These are phyloP conservation scores for Sebastes itinus DNA, from an alignment of 2,797 vertebrate species.

Conservation along the genomic window DNA sequence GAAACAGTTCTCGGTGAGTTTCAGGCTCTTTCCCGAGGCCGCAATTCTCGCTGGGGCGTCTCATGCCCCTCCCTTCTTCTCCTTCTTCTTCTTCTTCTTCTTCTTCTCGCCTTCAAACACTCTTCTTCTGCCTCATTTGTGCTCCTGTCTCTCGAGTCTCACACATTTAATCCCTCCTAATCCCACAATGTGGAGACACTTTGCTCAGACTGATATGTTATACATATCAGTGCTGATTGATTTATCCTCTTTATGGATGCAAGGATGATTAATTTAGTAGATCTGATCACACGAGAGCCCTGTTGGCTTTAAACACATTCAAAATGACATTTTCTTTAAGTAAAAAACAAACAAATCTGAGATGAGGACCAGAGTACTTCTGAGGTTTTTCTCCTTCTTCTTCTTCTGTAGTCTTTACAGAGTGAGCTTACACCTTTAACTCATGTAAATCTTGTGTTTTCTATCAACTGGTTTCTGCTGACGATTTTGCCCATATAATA, in stretches of 20 bases:
- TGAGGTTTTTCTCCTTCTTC: conserved; percentile 67
- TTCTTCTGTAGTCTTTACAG: conserved; percentile 66
- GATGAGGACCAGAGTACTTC: conserved; percentile 64
- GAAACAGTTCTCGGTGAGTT: conserved; percentile 88
- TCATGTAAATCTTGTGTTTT: conserved; percentile 90
- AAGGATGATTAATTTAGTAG: background rate
- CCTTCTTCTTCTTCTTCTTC: conserved; percentile 77
- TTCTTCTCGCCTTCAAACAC: conserved; percentile 56
- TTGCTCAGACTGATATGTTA: conserved; percentile 35
- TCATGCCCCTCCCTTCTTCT: conserved; percentile 58
- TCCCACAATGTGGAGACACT: conserved; percentile 30
- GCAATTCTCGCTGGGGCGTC: conserved; percentile 63
- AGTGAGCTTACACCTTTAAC: conserved; percentile 68
- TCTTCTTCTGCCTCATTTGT: conserved; percentile 76
- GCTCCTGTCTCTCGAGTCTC: conserved; percentile 68
- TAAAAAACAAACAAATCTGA: conserved; percentile 31
- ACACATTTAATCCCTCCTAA: conserved; percentile 28
- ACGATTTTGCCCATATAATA: conserved; percentile 75
- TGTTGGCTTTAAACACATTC: conserved; percentile 27
- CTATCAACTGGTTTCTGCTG: conserved; percentile 86
- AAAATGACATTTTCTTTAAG: background rate
- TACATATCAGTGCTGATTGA: conserved; percentile 44
- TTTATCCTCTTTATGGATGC: conserved; percentile 31
- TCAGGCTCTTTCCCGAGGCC: conserved; percentile 80
- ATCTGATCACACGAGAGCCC: conserved; percentile 25